Evolutionary conservation across 2,888 invertebrate species (phyloP), one percentile per base, ranked within the genome.

Genomic region (Aquatica leii): DNA sequence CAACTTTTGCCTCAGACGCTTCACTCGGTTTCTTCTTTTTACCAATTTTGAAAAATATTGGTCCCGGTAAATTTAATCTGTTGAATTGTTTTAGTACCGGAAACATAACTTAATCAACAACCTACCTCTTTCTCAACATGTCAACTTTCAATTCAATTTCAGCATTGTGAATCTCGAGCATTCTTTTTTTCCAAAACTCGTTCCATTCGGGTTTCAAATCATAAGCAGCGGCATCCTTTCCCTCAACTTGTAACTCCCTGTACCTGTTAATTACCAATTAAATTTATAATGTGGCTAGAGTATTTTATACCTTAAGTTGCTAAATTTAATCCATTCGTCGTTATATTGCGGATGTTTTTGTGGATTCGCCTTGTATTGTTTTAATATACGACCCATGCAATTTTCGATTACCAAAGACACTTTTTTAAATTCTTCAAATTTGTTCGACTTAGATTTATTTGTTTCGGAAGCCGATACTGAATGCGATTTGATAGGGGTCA

Each of bases 121-220:
- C 35, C 11, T 55, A 74, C 78, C 88, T 82, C 55, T 88, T 85
- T 72, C 90, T 87, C 6, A 93, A 84, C 68, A 92, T 92, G 55
- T 86, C 85, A 68, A 91, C 88, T 61, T 88, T 85, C 12, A 83
- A 81, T 58, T 87, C 86, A 2, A 93, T 76, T 72, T 93, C 90
- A 9, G 87, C 87, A 21, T 87, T 86, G 74, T 93, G 91, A 5
- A 95, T 79, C 69, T 77, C n/a, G n/a, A n/a, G n/a, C n/a, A n/a
- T n/a, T n/a, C n/a, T n/a, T n/a, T n/a, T n/a, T n/a, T n/a, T n/a
- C n/a, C n/a, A n/a, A n/a, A n/a, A n/a, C n/a, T n/a, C n/a, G n/a
- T n/a, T n/a, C n/a, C n/a, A n/a, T n/a, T n/a, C n/a, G n/a, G n/a
- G n/a, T n/a, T n/a, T n/a, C n/a, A n/a, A n/a, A n/a, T n/a, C n/a